Evolutionary conservation across 1,140 invertebrate genomes (phyloP), one percentile per base, ranked within the genome.

Genomic region (Cylas formicarius): DNA sequence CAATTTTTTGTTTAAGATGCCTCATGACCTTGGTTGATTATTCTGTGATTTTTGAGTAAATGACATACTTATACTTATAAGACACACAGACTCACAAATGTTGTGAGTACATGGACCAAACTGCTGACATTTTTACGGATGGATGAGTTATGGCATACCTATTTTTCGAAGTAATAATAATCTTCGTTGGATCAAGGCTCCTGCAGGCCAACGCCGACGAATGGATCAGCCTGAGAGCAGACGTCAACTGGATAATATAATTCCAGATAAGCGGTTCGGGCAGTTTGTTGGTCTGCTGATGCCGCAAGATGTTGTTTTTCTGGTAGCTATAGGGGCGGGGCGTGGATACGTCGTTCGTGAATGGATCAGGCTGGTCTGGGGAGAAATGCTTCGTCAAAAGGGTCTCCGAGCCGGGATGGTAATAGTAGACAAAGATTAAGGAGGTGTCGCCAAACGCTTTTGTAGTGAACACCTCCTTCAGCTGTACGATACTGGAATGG

Each of bases 401-500:
- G 0, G 90, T 95, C 57, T 90, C 84, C 32, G 90, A 85, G 20
- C 82, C 82, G 19, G 94, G 85, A 72, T 92, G 88, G 66, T 90
- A 97, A 63, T 97, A 92, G 68, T 96, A 97, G 33, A 96, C 90
- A 72, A 97, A 90, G 52, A 97, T 78, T 70, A 97, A 81, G 35
- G 94, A 96, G 72, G 89, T 85, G 75, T 97, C 94, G 58, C 87
- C 86, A 71, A 97, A 97, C 23, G 84, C 84, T 71, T 94, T 94
- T 22, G 93, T 96, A 8, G 90, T 90, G 68, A 97, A 97, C 39
- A 91, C 86, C 68, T 96, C 90, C 63, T 86, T 77, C 24, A 97
- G 72, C 52, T 87, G 81, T 27, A 96, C 88, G 47, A 97, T 77
- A 74, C 96, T 96, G 52, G 91, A 86, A 71, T 96, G 92, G 53